phyloP scores from a whole-genome alignment of 2,888 invertebrate genomes.

The Drosophila antonietae region DNA sequence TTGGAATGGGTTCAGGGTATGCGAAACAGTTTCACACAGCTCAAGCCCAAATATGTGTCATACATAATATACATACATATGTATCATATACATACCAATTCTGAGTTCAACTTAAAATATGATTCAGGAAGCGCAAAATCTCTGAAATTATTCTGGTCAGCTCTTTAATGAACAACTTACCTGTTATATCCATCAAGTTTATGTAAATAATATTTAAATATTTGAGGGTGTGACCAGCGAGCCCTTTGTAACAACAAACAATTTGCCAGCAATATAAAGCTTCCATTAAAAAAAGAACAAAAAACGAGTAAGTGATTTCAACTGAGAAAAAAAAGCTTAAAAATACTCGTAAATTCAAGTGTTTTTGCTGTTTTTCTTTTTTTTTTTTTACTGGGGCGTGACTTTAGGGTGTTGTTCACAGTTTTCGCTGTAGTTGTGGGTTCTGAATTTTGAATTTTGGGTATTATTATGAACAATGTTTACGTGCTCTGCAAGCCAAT shows the following conservation, averaged over 20 bases:
- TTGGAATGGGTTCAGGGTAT: neutral
- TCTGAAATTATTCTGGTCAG: conserved; percentile 58
- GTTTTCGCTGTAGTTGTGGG: conserved; percentile 37
- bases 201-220: conserved; percentile 38
- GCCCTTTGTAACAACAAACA: conserved; percentile 50
- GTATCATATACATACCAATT: no score
- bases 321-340: conserved; percentile 41
- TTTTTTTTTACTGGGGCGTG: conserved; percentile 58
- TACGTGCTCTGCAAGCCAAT: conserved; percentile 67
- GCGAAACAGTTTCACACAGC: neutral
- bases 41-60: neutral
- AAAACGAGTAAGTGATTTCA: conserved; percentile 41
- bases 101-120: neutral
- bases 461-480: conserved; percentile 61
- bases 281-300: conserved; percentile 21
- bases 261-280: conserved; percentile 57
- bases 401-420: conserved; percentile 69
- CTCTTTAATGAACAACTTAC: conserved; percentile 19
- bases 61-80: neutral
- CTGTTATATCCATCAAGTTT: conserved; percentile 38
- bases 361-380: conserved; percentile 23
- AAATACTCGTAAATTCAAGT: conserved; percentile 60
- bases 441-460: conserved; percentile 46
- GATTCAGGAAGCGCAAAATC: conserved; percentile 7
- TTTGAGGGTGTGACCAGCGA: conserved; percentile 42